Conservation (phyloP, 2,113 vertebrate genomes). For the Mastomys coucha region DNA sequence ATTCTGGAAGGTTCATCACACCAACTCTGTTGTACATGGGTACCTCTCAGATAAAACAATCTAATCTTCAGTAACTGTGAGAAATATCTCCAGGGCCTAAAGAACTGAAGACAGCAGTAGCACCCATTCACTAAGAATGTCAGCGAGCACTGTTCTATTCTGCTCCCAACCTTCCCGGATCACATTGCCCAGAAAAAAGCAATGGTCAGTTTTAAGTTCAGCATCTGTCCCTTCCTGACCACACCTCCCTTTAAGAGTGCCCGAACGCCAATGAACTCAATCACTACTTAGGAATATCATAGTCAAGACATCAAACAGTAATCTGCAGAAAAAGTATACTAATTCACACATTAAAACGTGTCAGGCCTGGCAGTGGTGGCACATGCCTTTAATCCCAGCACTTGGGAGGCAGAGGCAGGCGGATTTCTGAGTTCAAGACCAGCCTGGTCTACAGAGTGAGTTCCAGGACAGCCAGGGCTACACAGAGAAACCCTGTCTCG, state of each 20-base stretch:
- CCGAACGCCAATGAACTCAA: constrained; percentile 11
- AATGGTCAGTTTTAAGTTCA: background rate
- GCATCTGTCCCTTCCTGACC: background rate
- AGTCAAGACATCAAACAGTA: background rate
- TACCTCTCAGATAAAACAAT: background rate
- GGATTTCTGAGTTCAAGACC: too few species aligned
- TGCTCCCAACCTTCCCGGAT: background rate
- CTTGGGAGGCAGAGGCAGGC: too few species aligned
- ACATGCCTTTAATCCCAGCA: too few species aligned
- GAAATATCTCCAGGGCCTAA: background rate
- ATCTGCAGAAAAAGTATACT: background rate
- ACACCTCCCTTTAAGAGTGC: background rate
- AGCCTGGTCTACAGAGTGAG: too few species aligned
- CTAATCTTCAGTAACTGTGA: background rate
- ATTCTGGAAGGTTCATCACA: background rate
- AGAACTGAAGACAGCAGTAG: background rate
- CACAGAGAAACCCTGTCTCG: too few species aligned
- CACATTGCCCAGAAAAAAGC: background rate
- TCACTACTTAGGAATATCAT: constrained; percentile 23
- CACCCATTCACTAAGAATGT: background rate
- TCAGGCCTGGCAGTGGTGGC: too few species aligned
- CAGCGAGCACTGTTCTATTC: background rate
- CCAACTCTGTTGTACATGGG: background rate
- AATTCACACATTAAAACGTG: constrained; percentile 44
- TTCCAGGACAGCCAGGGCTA: too few species aligned